Percentiles rank a stretch among this genome's conserved stretches.
phyloP scores from a whole-genome alignment of 2,888 invertebrate species.

The Microplitis deprimator region DNA sequence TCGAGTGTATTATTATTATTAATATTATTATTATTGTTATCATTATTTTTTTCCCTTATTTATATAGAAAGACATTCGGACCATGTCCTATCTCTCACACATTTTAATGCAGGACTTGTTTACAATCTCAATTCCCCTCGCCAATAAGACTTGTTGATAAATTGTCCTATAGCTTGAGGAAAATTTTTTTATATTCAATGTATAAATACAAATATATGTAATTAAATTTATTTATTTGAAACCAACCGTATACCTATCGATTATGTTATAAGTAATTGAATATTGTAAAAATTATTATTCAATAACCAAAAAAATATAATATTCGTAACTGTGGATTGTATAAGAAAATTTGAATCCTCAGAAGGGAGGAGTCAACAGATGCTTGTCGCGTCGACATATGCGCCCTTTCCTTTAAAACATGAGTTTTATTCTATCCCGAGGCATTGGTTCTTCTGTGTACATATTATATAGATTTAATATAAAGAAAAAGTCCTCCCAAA shows the following conservation, averaged over 20 bases:
- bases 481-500: no score
- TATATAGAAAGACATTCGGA: conserved; percentile 7
- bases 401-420: conserved; percentile 12
- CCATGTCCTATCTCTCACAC: conserved; percentile 10
- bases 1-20: not conserved
- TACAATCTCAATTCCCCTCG: conserved; percentile 2
- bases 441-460: not conserved
- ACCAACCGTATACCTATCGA: no score
- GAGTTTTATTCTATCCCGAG: not conserved
- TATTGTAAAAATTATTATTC: no score
- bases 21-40: not conserved
- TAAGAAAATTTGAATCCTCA: no score
- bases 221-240: no score
- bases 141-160: conserved; percentile 5
- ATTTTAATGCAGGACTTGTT: conserved; percentile 10
- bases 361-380: conserved; percentile 40
- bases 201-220: no score
- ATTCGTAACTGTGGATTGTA: no score
- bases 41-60: not conserved
- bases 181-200: not conserved
- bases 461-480: no score
- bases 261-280: no score
- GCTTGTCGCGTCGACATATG: conserved; percentile 42
- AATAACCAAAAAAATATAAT: no score
- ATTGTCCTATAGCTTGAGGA: conserved; percentile 4